phyloP scores from a whole-genome alignment of 2,113 vertebrate genomes.

The Ptyas mucosa region DNA sequence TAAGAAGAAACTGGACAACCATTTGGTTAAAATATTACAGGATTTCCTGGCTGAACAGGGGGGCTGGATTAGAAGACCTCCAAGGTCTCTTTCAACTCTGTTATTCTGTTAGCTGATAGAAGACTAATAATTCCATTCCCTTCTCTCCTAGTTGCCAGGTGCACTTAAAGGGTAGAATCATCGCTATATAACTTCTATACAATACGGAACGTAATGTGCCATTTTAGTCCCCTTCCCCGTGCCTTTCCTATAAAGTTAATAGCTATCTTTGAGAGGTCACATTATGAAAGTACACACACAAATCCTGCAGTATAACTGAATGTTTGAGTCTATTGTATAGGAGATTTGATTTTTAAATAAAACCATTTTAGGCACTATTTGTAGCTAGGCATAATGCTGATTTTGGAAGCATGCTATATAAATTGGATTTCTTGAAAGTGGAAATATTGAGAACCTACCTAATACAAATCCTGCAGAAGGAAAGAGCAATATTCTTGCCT shows the following conservation, averaged over 20 bases:
- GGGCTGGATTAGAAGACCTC: not conserved
- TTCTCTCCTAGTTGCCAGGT: not conserved
- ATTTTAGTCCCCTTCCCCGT: not conserved
- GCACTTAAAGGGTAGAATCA: not conserved
- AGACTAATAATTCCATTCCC: not conserved
- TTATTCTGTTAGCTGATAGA: not conserved
- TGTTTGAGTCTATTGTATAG: not conserved
- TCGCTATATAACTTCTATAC: not conserved
- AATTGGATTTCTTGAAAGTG: constrained; percentile 4
- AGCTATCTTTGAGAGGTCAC: not conserved
- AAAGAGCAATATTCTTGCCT: not conserved
- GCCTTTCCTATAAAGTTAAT: constrained; percentile 9
- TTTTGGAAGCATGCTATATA: not conserved
- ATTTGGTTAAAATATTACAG: not conserved
- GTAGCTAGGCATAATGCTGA: not conserved
- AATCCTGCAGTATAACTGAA: not conserved
- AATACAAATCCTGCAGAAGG: constrained; percentile 7
- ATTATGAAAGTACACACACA: constrained; percentile 23
- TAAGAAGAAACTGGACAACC: not conserved
- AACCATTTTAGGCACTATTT: not conserved
- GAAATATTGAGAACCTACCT: not conserved
- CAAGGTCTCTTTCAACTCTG: not conserved
- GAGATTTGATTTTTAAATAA: constrained; percentile 18
- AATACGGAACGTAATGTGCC: not conserved
- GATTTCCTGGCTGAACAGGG: not conserved